Conservation (phyloP, 2,888 invertebrate species). For the Minunthozetes semirufus region DNA sequence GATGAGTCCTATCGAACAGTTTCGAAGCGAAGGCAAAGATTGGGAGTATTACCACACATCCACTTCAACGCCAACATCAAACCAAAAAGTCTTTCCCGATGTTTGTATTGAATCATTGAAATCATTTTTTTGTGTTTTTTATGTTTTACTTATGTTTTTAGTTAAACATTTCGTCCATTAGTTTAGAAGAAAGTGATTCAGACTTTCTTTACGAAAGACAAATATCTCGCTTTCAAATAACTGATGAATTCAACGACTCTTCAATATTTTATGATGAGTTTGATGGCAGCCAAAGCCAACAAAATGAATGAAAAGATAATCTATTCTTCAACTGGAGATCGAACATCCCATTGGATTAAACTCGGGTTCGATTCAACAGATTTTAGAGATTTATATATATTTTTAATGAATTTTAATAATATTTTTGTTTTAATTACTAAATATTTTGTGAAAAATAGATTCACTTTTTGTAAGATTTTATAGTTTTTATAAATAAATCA, state of each 20-base stretch:
- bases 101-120: not conserved
- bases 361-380: too few relatives aligned
- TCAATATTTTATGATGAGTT: not conserved
- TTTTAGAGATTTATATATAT: too few relatives aligned
- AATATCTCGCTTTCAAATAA: not conserved
- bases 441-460: too few relatives aligned
- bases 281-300: too few relatives aligned
- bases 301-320: too few relatives aligned
- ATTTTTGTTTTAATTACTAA: too few relatives aligned
- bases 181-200: not conserved
- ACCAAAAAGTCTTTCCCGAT: not conserved
- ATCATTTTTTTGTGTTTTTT: not conserved
- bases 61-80: not conserved
- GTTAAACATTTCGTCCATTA: not conserved
- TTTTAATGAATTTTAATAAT: too few relatives aligned
- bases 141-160: not conserved
- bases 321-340: too few relatives aligned
- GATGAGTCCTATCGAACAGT: not conserved
- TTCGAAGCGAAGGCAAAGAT: not conserved
- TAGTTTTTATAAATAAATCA: too few relatives aligned
- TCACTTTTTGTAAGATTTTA: too few relatives aligned
- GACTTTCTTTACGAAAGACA: not conserved
- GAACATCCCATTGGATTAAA: too few relatives aligned
- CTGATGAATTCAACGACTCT: not conserved
- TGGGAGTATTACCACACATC: not conserved